Conservation (phyloP, 2,797 vertebrate species). For the Enteromius mattozi region DNA sequence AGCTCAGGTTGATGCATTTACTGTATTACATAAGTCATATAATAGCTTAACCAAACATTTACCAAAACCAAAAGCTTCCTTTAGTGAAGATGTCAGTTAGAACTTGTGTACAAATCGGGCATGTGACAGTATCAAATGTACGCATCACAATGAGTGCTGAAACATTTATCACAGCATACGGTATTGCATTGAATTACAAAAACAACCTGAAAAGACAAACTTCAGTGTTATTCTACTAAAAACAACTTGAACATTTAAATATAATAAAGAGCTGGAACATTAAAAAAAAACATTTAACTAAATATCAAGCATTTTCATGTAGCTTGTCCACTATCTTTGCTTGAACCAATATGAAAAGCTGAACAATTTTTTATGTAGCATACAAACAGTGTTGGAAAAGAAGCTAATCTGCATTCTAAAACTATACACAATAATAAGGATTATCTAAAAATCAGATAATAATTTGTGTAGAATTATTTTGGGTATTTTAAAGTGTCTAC, state of each 20-base stretch:
- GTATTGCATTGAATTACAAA: background rate
- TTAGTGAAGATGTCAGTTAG: background rate
- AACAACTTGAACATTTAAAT: background rate
- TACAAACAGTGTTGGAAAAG: background rate
- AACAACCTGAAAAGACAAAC: background rate
- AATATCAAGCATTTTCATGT: background rate
- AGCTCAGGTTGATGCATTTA: background rate
- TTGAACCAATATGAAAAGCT: background rate
- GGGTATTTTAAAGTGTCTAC: too few relatives aligned
- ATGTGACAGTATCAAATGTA: background rate
- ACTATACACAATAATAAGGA: too few relatives aligned
- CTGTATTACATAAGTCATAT: background rate
- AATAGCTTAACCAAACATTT: background rate
- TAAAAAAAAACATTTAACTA: background rate
- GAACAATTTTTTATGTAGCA: background rate
- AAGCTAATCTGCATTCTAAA: too few relatives aligned
- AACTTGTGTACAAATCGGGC: background rate
- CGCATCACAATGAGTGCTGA: background rate
- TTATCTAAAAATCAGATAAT: too few relatives aligned
- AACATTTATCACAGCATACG: background rate
- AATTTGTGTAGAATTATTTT: too few relatives aligned
- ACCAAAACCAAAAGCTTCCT: background rate
- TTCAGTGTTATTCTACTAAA: background rate
- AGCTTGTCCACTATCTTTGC: background rate
- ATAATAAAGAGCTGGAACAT: background rate